phyloP scores from a whole-genome alignment of 2,797 vertebrate species.

The Coccyzus lansbergi region DNA sequence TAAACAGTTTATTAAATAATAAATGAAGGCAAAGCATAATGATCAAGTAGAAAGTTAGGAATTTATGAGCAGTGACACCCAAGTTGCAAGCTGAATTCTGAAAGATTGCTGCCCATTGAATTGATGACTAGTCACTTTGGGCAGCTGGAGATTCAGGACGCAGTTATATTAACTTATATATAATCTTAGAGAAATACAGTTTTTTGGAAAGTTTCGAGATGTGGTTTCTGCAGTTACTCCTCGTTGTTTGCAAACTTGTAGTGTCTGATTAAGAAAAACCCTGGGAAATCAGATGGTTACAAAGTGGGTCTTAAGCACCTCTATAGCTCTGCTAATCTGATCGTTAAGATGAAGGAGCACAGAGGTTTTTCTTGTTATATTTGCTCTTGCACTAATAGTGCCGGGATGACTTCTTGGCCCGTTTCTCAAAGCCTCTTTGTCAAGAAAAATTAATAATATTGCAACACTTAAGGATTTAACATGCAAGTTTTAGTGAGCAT shows the following conservation, averaged over 20 bases:
- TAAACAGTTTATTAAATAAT: conserved; percentile 81
- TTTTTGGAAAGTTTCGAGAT: not conserved
- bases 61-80: conserved; percentile 18
- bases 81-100: conserved; percentile 11
- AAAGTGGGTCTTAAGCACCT: not conserved
- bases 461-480: not conserved
- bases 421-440: not conserved
- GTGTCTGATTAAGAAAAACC: not conserved
- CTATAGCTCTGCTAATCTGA: not conserved
- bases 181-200: conserved; percentile 36
- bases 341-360: not conserved
- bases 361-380: not conserved
- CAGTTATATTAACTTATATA: conserved; percentile 2
- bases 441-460: not conserved
- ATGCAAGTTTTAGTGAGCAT: rapidly evolving
- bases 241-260: not conserved
- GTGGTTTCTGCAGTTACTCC: not conserved
- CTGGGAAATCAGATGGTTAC: not conserved
- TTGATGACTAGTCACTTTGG: conserved; percentile 52
- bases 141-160: conserved; percentile 26
- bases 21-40: conserved; percentile 73
- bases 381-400: not conserved
- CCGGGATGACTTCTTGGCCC: not conserved
- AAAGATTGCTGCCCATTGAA: conserved; percentile 41
- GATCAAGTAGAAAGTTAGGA: conserved; percentile 35